A percentile compares a stretch with the other conserved stretches of the same genome.
phyloP scores from a whole-genome alignment of 2,888 invertebrate genomes.

The Caenorhabditis sp. region DNA sequence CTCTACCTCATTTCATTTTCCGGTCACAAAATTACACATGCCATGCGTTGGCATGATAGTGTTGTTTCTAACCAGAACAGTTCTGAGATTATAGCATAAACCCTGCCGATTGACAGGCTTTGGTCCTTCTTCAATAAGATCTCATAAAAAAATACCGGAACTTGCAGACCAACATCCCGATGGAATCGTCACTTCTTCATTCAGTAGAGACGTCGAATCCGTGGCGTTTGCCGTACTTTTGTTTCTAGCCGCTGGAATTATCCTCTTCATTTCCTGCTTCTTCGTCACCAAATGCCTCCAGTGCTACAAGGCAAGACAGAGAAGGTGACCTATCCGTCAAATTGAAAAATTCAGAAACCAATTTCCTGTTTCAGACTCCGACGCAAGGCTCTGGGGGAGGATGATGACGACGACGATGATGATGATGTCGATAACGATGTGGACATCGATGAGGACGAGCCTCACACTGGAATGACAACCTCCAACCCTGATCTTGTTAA shows the following conservation, averaged over 20 bases:
- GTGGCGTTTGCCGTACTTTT: conserved; percentile 69
- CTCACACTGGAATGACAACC: conserved; percentile 35
- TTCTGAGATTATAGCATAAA: not conserved
- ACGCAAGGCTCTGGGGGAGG: conserved; percentile 70
- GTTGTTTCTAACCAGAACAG: not conserved
- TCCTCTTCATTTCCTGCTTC: conserved; percentile 71
- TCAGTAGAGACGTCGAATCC: conserved; percentile 71
- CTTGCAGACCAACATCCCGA: conserved; percentile 33
- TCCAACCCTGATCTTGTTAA: conserved; percentile 57
- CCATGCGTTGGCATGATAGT: not conserved
- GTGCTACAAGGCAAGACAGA: conserved; percentile 71
- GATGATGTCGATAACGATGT: conserved; percentile 46
- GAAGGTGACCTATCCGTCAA: conserved; percentile 56
- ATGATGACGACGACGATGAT: conserved; percentile 66
- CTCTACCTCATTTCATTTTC: not conserved
- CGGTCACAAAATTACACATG: not conserved
- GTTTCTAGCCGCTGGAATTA: conserved; percentile 68
- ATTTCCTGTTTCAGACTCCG: conserved; percentile 63
- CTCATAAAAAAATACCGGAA: too few relatives aligned
- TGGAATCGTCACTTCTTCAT: conserved; percentile 67
- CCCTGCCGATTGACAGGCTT: not conserved
- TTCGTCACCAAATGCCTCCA: conserved; percentile 73
- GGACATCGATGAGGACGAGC: conserved; percentile 62
- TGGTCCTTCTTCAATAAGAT: too few relatives aligned
- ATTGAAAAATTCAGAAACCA: not conserved